Conservation (phyloP, 64 coral and sea anemone genomes). For the Catalaphyllia jardinei region DNA sequence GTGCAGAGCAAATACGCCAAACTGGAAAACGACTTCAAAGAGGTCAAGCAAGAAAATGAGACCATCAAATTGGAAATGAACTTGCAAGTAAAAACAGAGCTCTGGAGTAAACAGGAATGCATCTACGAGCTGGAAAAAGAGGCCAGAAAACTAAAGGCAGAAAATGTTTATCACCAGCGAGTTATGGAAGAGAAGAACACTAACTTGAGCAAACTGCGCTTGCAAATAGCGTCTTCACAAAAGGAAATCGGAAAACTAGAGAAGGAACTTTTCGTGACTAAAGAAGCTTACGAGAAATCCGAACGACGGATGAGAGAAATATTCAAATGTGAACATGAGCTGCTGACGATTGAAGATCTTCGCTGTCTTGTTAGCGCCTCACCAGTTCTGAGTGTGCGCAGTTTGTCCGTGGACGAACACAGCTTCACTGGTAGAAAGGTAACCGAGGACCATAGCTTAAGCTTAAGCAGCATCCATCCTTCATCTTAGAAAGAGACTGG, state of each 20-base stretch:
- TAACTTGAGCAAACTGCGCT: not conserved
- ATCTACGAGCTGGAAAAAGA: slow-evolving; percentile 6
- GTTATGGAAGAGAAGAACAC: not conserved
- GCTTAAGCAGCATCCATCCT: not conserved
- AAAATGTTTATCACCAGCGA: not conserved
- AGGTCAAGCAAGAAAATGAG: not conserved
- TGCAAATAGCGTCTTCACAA: not conserved
- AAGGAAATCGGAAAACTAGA: not conserved
- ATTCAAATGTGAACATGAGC: not conserved
- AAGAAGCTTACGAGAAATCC: not conserved
- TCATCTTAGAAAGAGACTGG: too few relatives aligned
- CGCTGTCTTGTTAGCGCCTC: not conserved
- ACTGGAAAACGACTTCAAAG: not conserved
- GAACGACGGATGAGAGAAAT: not conserved
- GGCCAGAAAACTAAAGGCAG: not conserved
- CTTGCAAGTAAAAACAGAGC: not conserved
- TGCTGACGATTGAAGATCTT: not conserved
- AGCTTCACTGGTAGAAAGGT: not conserved
- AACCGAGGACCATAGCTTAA: not conserved
- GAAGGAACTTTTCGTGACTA: not conserved
- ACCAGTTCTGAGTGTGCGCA: not conserved
- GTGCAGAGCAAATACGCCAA: not conserved
- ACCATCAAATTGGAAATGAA: not conserved
- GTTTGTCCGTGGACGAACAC: not conserved
- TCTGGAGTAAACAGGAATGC: not conserved